These are phyloP conservation scores for Gasteruption jaculator DNA, from an alignment of 2,888 invertebrate genomes.

Conservation along the genomic window DNA sequence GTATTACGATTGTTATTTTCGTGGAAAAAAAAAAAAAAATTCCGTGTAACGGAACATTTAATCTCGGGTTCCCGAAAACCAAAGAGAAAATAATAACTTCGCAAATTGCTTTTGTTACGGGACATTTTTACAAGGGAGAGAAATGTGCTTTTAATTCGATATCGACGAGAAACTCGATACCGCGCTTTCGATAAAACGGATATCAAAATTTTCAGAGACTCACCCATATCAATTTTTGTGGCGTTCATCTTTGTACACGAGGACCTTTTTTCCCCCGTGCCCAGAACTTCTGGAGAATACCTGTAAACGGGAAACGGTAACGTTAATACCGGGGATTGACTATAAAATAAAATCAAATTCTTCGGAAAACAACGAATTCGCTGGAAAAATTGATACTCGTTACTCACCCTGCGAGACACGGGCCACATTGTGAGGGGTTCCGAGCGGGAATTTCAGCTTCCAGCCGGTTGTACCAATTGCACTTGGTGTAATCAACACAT, in stretches of 20 bases:
- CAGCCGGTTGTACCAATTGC: constrained; percentile 25
- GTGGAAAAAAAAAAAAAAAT: not conserved
- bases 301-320: too few species aligned
- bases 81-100: too few species aligned
- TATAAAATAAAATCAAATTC: not conserved
- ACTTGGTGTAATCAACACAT: constrained; percentile 29
- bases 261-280: constrained; percentile 20
- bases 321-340: too few species aligned
- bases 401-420: constrained; percentile 28
- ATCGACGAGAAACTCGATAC: too few species aligned
- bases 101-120: too few species aligned
- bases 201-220: too few species aligned
- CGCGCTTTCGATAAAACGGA: too few species aligned
- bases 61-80: too few species aligned
- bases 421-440: constrained; percentile 29
- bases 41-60: too few species aligned
- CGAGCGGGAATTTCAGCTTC: constrained; percentile 24
- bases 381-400: not conserved
- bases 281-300: constrained; percentile 22
- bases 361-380: not conserved
- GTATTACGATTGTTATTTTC: constrained; percentile 11
- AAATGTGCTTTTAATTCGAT: too few species aligned
- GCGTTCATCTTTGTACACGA: constrained; percentile 23
- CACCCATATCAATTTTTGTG: too few species aligned
- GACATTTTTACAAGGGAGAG: too few species aligned